Evolutionary conservation across 2,797 vertebrate species (phyloP).

Genomic region (Enteromius mattozi): DNA sequence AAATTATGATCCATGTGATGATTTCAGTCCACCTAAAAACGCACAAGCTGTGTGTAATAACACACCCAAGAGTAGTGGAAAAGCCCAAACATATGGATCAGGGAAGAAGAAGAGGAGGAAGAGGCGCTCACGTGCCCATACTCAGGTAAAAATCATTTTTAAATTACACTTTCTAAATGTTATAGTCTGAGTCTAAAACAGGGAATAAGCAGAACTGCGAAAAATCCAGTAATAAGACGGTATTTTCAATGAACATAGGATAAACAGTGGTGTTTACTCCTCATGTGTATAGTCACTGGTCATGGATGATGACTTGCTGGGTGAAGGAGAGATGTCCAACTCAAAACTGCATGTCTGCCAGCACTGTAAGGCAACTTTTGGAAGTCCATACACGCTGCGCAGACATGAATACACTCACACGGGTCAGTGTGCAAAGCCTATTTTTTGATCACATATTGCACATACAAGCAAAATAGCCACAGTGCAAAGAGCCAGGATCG

Average conservation of each 20-base stretch:
- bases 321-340: constrained; percentile 16
- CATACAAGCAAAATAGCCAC: not conserved
- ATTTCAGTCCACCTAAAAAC: not conserved
- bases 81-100: not conserved
- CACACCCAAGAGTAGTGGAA: not conserved
- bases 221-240: not conserved
- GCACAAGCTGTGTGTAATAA: not conserved
- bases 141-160: constrained; percentile 34
- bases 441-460: not conserved
- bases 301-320: not conserved
- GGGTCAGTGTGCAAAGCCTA: constrained; percentile 4
- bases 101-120: not conserved
- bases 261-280: not conserved
- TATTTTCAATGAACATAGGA: not conserved
- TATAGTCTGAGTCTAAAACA: not conserved
- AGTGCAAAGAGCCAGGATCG: not conserved
- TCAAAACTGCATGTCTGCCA: constrained; percentile 44
- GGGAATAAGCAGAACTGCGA: not conserved
- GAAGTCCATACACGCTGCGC: constrained; percentile 45
- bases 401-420: constrained; percentile 57
- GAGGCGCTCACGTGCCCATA: not conserved
- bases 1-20: not conserved
- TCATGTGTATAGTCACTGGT: constrained; percentile 16
- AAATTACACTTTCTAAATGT: not conserved
- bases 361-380: constrained; percentile 48